A percentile compares a stretch with the other conserved stretches of the same genome.
phyloP scores from a whole-genome alignment of 37 sponge, comb jelly and placozoan genomes.

The Theonella swinhoei region DNA sequence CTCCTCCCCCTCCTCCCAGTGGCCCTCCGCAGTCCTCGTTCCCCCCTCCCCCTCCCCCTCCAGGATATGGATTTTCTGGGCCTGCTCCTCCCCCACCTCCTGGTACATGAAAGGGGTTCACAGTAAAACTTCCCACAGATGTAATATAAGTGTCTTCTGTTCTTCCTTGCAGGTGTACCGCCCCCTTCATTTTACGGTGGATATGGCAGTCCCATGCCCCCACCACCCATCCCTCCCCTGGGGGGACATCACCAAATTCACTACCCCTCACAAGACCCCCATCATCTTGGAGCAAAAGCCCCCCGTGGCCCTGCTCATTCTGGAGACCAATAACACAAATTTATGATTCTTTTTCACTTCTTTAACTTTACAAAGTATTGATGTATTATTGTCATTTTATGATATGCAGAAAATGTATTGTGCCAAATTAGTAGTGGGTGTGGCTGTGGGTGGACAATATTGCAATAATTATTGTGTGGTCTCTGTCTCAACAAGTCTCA shows the following conservation, averaged over 20 bases:
- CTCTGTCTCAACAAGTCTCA: too few relatives aligned
- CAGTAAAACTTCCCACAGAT: neutral
- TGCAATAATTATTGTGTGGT: too few relatives aligned
- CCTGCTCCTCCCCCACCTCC: slow-evolving; percentile 44
- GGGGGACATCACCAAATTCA: slow-evolving; percentile 48
- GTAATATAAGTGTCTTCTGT: neutral
- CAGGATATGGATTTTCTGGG: neutral
- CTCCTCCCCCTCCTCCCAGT: neutral
- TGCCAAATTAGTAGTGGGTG: too few relatives aligned
- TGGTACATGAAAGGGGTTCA: slow-evolving; percentile 7
- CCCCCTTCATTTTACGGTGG: slow-evolving; percentile 10
- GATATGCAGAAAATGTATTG: too few relatives aligned
- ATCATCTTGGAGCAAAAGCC: slow-evolving; percentile 70
- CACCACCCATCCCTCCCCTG: slow-evolving; percentile 12
- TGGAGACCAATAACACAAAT: too few relatives aligned
- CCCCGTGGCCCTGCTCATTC: slow-evolving; percentile 20
- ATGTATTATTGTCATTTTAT: too few relatives aligned
- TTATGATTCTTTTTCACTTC: too few relatives aligned
- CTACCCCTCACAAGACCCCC: slow-evolving; percentile 94
- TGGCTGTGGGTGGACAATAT: too few relatives aligned
- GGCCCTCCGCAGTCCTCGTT: slow-evolving; percentile 2
- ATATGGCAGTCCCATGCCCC: slow-evolving; percentile 14
- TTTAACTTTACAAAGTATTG: too few relatives aligned
- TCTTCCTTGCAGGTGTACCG: slow-evolving; percentile 52
- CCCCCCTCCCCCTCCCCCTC: slow-evolving; percentile 33